phyloP scores from a whole-genome alignment of 2,113 vertebrate species.

The Perca schrenkii region DNA sequence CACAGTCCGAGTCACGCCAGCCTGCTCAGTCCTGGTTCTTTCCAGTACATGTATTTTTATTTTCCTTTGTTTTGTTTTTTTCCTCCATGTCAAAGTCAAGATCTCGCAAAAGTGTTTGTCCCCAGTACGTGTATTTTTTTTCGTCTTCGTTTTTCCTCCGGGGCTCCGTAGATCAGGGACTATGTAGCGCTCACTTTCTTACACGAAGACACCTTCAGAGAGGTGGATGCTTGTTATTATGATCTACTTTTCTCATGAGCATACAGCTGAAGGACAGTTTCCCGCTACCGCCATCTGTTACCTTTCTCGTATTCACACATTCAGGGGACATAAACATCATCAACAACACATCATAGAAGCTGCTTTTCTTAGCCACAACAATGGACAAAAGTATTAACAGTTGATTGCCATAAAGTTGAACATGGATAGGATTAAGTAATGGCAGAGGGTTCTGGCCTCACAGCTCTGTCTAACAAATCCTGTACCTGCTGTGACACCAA shows the following conservation, averaged over 20 bases:
- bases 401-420: background rate
- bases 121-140: too few relatives aligned
- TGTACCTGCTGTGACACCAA: background rate
- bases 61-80: too few relatives aligned
- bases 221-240: conserved; percentile 3
- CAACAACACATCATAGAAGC: background rate
- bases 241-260: conserved; percentile 18
- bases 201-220: background rate
- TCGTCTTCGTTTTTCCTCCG: too few relatives aligned
- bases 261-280: conserved; percentile 31
- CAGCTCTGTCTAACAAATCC: background rate
- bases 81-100: too few relatives aligned
- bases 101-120: too few relatives aligned
- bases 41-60: too few relatives aligned
- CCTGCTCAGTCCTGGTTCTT: too few relatives aligned
- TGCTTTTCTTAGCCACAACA: background rate
- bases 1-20: too few relatives aligned
- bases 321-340: background rate
- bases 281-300: conserved; percentile 26
- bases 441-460: background rate
- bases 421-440: background rate
- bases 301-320: background rate
- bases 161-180: background rate
- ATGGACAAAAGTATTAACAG: background rate
- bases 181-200: background rate